Conservation (phyloP, 2,797 vertebrate species). For the Paguma larvata region DNA sequence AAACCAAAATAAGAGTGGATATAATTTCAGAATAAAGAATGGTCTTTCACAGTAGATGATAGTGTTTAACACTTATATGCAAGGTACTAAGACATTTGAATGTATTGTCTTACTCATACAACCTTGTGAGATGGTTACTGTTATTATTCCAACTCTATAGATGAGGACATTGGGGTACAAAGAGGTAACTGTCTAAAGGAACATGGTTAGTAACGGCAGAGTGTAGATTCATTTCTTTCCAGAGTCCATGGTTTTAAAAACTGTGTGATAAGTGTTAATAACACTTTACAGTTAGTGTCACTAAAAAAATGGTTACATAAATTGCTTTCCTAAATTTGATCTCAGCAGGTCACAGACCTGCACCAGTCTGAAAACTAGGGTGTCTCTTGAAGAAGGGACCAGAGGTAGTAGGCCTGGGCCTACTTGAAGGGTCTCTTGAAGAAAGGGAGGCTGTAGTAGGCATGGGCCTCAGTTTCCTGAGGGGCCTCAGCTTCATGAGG, state of each 20-base stretch:
- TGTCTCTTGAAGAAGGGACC: neutral
- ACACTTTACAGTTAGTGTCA: neutral
- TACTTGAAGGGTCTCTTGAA: too few species aligned
- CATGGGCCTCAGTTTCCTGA: neutral
- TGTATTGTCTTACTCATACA: neutral
- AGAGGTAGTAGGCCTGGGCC: neutral
- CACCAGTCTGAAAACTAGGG: neutral
- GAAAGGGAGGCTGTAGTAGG: neutral
- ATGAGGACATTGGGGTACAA: neutral
- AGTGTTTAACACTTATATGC: neutral
- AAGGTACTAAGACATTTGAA: neutral
- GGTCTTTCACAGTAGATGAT: neutral
- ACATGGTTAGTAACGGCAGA: neutral
- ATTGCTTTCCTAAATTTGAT: conserved; percentile 1
- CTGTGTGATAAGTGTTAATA: neutral
- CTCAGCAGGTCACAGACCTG: neutral
- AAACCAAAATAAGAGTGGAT: neutral
- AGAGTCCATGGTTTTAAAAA: neutral
- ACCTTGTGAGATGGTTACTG: neutral
- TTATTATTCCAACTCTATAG: neutral
- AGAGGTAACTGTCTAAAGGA: conserved; percentile 38
- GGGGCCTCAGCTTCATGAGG: neutral
- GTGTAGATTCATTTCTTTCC: conserved; percentile 23
- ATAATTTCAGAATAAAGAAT: conserved; percentile 42
- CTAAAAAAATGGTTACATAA: neutral